A percentile compares a stretch with the other conserved stretches of the same genome.
phyloP scores from a whole-genome alignment of 2,888 invertebrate genomes.

The Ametastegia equiseti region DNA sequence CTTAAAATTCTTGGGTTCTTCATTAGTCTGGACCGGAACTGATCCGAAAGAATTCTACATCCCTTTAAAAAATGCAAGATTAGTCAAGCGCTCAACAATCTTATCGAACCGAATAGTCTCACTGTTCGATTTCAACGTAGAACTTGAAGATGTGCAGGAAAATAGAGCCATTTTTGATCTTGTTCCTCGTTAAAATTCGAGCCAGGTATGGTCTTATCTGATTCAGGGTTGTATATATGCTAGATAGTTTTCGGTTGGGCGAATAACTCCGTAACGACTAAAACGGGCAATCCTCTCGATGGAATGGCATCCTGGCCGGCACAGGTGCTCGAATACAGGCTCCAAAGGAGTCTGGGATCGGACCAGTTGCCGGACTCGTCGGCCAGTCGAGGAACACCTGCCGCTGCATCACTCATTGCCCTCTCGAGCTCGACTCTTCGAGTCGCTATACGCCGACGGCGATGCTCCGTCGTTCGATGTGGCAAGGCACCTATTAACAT shows the following conservation, averaged over 20 bases:
- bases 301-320: conserved; percentile 44
- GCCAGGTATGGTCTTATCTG: not conserved
- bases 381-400: conserved; percentile 66
- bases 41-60: not conserved
- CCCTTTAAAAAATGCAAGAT: not conserved
- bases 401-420: conserved; percentile 69
- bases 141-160: not conserved
- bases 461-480: conserved; percentile 51
- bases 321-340: conserved; percentile 58
- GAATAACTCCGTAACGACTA: conserved; percentile 31
- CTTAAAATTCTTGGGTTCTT: not conserved
- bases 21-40: not conserved
- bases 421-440: too few relatives aligned
- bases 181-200: not conserved
- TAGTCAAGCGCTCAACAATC: not conserved
- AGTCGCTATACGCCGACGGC: conserved; percentile 52
- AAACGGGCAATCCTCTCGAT: conserved; percentile 28
- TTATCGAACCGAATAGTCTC: not conserved
- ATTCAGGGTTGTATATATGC: not conserved
- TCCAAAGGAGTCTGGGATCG: conserved; percentile 65
- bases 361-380: conserved; percentile 65
- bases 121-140: not conserved
- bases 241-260: not conserved
- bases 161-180: not conserved
- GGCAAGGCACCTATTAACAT: conserved; percentile 53